Base-by-base conservation (phyloP, 1,140 invertebrate species). In the Himalopsyche phryganea region DNA sequence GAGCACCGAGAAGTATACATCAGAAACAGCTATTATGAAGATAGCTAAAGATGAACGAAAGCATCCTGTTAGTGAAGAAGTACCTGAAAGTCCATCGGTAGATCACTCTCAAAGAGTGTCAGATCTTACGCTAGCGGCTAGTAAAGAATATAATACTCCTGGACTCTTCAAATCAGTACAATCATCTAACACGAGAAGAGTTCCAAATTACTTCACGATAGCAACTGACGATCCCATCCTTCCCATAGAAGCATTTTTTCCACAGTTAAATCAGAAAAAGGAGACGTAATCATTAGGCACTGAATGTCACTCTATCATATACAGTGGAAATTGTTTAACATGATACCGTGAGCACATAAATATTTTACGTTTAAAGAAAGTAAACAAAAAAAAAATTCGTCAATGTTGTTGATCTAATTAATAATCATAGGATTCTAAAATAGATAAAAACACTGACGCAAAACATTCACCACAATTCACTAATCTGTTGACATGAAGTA, bases 211-310 rank as follows among this genome's bases (percentile, higher is more conserved):
- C 58, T 83, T 83, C 60, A 83, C 81, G 0, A 77, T 84, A 69
- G 78, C 81, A 0, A 84, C 82, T 6, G 82, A 84, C 57, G 81
- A 84, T 64, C 82, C 82, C 0, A 82, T 83, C 18, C 70, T 84
- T 36, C 82, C 82, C 0, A 83, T 84, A 53, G 80, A 83, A 66
- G 81, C 82, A 4, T 83, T 84, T 66, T 84, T 84, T 63, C 80
- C 82, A 15, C 80, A 82, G 66, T 67, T 83, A 41, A 82, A 81
- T 61, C 75, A 77, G 69, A 79, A 77, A 68, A 78, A 76, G 70
- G 76, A 79, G 68, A 65, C 74, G 23, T 28, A 9, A 40, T 40
- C 5, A 11, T 40, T 40, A 13, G n/a, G 4, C n/a, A 3, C n/a
- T 5, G 15, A 6, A n/a, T 46, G 44, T 18, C 11, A 11, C 10